A percentile compares a stretch with the other conserved stretches of the same genome.
phyloP scores from a whole-genome alignment of 2,797 vertebrate species.

The Lophotriccus pileatus region DNA sequence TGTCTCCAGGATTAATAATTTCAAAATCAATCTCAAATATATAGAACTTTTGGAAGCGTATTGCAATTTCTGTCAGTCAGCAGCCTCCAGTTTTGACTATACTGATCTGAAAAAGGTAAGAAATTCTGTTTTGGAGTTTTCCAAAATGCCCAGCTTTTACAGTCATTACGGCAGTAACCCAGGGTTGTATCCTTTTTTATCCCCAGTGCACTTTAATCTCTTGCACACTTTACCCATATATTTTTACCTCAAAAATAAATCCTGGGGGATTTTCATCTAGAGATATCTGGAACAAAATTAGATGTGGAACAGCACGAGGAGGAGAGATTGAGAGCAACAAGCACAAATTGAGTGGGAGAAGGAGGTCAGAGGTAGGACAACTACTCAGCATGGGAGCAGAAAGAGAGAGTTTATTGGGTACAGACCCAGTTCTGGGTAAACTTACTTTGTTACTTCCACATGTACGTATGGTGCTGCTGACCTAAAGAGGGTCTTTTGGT shows the following conservation, averaged over 20 bases:
- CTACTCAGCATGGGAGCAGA: fast-evolving
- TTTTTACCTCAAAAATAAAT: background rate
- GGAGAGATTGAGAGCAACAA: background rate
- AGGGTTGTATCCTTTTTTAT: background rate
- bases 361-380: background rate
- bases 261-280: background rate
- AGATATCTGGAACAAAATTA: background rate
- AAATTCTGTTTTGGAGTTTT: background rate
- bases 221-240: background rate
- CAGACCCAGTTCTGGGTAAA: background rate
- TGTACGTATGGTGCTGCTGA: background rate
- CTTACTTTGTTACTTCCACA: background rate
- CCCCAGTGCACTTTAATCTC: background rate
- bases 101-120: background rate
- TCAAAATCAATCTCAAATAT: background rate
- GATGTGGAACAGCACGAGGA: background rate
- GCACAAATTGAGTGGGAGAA: background rate
- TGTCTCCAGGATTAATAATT: background rate
- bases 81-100: background rate
- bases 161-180: background rate
- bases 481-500: background rate
- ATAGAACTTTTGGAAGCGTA: background rate
- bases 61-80: background rate
- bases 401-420: background rate
- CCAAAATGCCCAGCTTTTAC: background rate